phyloP scores from a whole-genome alignment of 2,888 invertebrate species.

The Dendrolimus houi region DNA sequence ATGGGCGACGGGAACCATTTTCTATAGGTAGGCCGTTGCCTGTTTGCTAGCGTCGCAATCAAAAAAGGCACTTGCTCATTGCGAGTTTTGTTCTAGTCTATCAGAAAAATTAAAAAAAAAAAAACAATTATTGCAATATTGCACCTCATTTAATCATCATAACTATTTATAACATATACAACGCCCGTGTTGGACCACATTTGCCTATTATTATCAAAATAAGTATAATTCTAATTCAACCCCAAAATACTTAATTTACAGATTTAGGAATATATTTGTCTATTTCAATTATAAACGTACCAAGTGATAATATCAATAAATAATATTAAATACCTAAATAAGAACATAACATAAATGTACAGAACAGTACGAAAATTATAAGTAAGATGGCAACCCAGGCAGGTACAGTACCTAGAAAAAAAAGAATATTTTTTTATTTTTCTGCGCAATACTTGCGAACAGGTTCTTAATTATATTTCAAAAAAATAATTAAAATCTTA shows the following conservation, averaged over 20 bases:
- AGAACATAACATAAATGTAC: slow-evolving; percentile 88
- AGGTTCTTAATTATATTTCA: too few species aligned
- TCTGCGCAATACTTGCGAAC: too few species aligned
- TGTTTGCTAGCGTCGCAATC: neutral
- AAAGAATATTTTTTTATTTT: slow-evolving; percentile 15
- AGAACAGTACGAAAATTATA: slow-evolving; percentile 84
- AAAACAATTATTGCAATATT: slow-evolving; percentile 30
- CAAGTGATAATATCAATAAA: neutral
- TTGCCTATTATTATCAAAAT: slow-evolving; percentile 33
- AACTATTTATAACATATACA: slow-evolving; percentile 46
- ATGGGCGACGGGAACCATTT: too few species aligned
- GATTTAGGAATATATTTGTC: slow-evolving; percentile 13
- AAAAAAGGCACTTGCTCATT: neutral
- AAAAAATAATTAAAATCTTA: too few species aligned
- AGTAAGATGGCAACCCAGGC: slow-evolving; percentile 87
- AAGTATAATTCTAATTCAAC: slow-evolving; percentile 20
- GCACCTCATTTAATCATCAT: slow-evolving; percentile 61
- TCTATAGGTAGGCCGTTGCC: too few species aligned
- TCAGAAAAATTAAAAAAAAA: slow-evolving; percentile 13
- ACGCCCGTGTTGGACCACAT: slow-evolving; percentile 41
- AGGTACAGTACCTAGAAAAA: slow-evolving; percentile 82
- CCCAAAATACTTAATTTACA: slow-evolving; percentile 24
- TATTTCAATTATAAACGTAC: neutral
- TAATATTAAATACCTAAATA: slow-evolving; percentile 83
- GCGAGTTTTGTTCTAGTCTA: too few species aligned